These are phyloP conservation scores for Podiceps cristatus DNA, from an alignment of 2,113 vertebrate species.

Conservation along the genomic window DNA sequence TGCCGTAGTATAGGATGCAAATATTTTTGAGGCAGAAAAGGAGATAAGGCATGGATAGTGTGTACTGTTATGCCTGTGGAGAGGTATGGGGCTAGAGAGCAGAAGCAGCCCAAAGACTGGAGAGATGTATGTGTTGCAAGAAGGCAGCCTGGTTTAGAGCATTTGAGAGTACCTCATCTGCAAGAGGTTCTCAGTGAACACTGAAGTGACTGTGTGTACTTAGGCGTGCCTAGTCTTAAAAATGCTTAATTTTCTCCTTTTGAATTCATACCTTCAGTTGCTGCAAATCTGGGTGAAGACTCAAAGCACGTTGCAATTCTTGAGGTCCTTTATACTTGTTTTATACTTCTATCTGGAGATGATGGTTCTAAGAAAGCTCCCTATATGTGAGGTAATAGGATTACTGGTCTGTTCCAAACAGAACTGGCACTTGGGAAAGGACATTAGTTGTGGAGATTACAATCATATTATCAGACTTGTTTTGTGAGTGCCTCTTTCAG, in stretches of 20 bases:
- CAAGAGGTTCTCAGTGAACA: not conserved
- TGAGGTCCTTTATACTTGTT: not conserved
- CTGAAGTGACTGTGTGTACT: not conserved
- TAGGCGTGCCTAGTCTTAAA: not conserved
- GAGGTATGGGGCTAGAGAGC: not conserved
- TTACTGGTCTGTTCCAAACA: not conserved
- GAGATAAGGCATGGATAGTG: not conserved
- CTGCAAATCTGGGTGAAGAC: not conserved
- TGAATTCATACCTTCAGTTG: not conserved
- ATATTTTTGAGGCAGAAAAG: not conserved
- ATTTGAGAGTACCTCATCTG: not conserved
- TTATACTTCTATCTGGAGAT: not conserved
- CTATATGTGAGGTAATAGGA: not conserved
- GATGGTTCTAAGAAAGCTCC: not conserved
- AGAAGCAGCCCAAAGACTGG: not conserved
- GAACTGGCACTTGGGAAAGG: not conserved
- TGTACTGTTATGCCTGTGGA: fast-evolving
- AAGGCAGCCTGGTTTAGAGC: not conserved
- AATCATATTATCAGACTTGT: not conserved
- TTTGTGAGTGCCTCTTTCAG: not conserved
- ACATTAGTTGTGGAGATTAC: not conserved
- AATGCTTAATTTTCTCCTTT: not conserved
- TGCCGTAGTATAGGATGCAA: not conserved
- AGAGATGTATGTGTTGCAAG: not conserved
- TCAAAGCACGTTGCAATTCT: not conserved